Conservation (phyloP, 2,113 vertebrate species). For the Progne subis region DNA sequence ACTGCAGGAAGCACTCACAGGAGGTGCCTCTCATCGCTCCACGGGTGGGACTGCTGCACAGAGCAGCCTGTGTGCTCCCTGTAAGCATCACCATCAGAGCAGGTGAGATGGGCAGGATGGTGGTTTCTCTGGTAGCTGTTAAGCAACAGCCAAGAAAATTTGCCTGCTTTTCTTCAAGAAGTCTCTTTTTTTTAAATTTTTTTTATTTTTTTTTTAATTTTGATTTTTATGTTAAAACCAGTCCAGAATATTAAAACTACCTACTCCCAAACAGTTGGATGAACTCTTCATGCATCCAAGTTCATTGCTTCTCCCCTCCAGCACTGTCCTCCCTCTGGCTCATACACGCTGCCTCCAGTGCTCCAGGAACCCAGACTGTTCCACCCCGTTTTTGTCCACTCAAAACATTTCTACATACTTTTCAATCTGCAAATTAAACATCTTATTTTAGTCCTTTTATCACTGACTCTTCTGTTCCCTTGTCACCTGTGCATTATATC, state of each 20-base stretch:
- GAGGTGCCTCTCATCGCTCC: not conserved
- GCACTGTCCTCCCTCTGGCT: not conserved
- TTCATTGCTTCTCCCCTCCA: not conserved
- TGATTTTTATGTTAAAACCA: not conserved
- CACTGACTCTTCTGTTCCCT: not conserved
- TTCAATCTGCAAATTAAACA: not conserved
- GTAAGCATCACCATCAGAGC: not conserved
- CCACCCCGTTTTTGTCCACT: not conserved
- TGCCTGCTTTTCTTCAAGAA: not conserved
- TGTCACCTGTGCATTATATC: not conserved
- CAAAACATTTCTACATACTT: not conserved
- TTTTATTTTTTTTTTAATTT: not conserved
- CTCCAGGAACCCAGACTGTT: not conserved
- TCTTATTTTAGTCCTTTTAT: not conserved
- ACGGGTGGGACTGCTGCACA: fast-evolving
- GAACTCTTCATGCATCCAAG: not conserved
- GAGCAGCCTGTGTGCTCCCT: not conserved
- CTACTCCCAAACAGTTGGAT: not conserved
- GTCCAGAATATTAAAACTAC: not conserved
- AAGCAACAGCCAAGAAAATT: not conserved
- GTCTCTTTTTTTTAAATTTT: not conserved
- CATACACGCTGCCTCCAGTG: not conserved
- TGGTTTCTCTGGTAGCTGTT: not conserved
- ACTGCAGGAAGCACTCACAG: not conserved
- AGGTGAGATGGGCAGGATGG: not conserved